These are phyloP conservation scores for Amblyjoppa fuscipennis DNA, from an alignment of 2,888 invertebrate genomes.

Conservation along the genomic window DNA sequence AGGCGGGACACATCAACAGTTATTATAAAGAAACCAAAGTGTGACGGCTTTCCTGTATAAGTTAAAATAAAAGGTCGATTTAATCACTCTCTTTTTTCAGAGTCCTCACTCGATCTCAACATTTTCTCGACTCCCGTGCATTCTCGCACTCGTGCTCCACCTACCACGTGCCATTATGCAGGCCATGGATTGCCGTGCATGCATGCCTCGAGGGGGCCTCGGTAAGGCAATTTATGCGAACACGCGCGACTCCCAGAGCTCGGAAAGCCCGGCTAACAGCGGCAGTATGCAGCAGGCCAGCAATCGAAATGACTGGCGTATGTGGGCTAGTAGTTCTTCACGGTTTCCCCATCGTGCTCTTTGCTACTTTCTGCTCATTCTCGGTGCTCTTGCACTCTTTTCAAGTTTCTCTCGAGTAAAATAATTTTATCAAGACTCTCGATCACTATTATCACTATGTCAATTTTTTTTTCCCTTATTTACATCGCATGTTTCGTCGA, in stretches of 20 bases:
- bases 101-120: constrained; percentile 11
- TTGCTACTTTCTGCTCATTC: constrained; percentile 47
- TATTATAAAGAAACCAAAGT: background rate
- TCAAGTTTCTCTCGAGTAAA: constrained; percentile 39
- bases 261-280: constrained; percentile 40
- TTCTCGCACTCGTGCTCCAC: constrained; percentile 25
- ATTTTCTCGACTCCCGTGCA: constrained; percentile 16
- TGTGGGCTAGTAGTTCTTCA: constrained; percentile 64
- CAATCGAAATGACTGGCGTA: constrained; percentile 63
- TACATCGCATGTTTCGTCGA: constrained; percentile 23
- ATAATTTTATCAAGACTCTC: constrained; percentile 33
- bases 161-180: constrained; percentile 44
- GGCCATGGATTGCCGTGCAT: constrained; percentile 38
- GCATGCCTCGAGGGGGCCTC: constrained; percentile 39
- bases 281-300: constrained; percentile 32
- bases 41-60: background rate
- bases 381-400: constrained; percentile 36
- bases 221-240: constrained; percentile 44
- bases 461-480: background rate
- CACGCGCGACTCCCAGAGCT: constrained; percentile 40
- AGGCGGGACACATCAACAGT: background rate
- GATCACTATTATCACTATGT: constrained; percentile 3
- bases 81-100: background rate
- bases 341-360: constrained; percentile 54
- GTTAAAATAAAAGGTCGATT: background rate